Evolutionary conservation across 1,140 invertebrate species (phyloP).

Genomic region (Hyles euphorbiae): DNA sequence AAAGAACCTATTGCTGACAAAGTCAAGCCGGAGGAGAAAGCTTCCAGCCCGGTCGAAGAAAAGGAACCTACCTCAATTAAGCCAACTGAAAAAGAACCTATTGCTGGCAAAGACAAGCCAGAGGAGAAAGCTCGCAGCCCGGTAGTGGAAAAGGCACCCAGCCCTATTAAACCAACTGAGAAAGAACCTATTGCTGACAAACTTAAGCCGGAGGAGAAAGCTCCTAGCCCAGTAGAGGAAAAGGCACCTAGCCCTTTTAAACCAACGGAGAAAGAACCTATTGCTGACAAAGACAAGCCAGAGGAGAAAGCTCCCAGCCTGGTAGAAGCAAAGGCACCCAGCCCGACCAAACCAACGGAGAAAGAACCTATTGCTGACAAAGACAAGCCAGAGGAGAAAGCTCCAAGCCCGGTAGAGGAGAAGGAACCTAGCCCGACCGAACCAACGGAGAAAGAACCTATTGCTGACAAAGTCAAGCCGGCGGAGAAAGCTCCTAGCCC

Average conservation of each 20-base stretch:
- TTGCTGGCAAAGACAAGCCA: too few species aligned
- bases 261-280: not conserved
- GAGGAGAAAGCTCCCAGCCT: not conserved
- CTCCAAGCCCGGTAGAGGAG: not conserved
- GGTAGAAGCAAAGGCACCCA: not conserved
- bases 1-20: too few species aligned
- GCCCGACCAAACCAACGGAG: not conserved
- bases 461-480: too few species aligned
- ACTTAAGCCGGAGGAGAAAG: conserved; percentile 11
- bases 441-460: conserved; percentile 10
- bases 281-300: not conserved
- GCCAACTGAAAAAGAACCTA: too few species aligned
- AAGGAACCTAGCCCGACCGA: conserved; percentile 19
- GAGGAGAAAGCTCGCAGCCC: too few species aligned
- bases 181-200: conserved; percentile 1
- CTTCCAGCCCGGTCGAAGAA: too few species aligned
- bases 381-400: not conserved
- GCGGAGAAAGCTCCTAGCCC: too few species aligned
- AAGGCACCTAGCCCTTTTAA: not conserved
- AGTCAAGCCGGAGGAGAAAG: too few species aligned
- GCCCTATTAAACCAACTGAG: conserved; percentile 8
- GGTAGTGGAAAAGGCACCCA: not conserved
- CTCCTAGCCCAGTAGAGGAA: conserved; percentile 6
- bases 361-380: conserved; percentile 9
- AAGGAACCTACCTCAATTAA: too few species aligned